Conservation (phyloP, 2,888 invertebrate species). For the Onchidella celtica region DNA sequence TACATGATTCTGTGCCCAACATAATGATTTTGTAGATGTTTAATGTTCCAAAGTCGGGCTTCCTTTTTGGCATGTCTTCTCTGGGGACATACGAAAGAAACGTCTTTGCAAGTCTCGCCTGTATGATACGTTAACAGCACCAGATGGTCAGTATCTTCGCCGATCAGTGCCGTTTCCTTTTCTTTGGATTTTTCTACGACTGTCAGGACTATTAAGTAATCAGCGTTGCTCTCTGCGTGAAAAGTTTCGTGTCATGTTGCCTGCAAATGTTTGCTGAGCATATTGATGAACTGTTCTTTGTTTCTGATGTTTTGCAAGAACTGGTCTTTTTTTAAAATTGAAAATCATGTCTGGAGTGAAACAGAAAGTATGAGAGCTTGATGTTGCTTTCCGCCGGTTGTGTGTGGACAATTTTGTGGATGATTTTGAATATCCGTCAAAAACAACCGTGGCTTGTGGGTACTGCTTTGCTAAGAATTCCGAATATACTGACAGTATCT, state of each 20-base stretch:
- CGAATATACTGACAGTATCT: too few species aligned
- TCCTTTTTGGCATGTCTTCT: background rate
- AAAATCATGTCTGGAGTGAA: background rate
- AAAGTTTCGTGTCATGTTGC: background rate
- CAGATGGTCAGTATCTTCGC: background rate
- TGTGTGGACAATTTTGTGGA: too few species aligned
- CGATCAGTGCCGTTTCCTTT: background rate
- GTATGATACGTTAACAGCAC: background rate
- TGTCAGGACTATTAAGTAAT: background rate
- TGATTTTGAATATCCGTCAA: background rate
- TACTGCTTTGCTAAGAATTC: too few species aligned
- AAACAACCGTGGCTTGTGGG: too few species aligned
- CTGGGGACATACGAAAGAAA: background rate
- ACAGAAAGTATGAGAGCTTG: background rate
- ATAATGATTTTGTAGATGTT: background rate
- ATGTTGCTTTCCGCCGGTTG: too few species aligned
- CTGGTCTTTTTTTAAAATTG: background rate
- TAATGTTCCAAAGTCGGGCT: background rate
- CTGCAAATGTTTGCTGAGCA: too few species aligned
- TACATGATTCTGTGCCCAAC: background rate
- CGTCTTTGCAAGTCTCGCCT: background rate
- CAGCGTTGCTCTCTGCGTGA: background rate
- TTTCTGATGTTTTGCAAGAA: too few species aligned
- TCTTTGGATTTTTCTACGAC: background rate
- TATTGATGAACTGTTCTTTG: too few species aligned